Conservation (phyloP, 1,140 invertebrate species). For the Luehdorfia chinensis region DNA sequence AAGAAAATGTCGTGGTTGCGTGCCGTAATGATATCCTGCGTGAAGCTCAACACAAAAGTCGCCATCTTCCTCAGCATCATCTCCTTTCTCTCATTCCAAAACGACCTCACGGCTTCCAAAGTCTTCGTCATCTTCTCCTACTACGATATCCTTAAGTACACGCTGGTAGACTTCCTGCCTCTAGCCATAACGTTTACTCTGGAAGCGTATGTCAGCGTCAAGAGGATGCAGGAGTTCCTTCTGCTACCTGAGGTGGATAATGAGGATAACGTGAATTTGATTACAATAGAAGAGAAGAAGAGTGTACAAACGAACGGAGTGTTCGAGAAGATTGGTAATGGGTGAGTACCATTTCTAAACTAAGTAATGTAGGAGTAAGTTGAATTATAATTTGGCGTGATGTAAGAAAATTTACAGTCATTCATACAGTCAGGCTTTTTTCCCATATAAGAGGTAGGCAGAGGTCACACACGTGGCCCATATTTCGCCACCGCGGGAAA, state of each 20-base stretch:
- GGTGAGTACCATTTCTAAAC: slow-evolving; percentile 30
- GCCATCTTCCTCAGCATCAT: slow-evolving; percentile 87
- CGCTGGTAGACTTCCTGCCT: slow-evolving; percentile 85
- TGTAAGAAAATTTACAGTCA: too few relatives aligned
- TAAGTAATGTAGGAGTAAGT: neutral
- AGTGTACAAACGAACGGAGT: slow-evolving; percentile 26
- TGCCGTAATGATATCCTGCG: slow-evolving; percentile 81
- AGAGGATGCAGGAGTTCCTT: slow-evolving; percentile 81
- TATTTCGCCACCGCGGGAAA: too few relatives aligned
- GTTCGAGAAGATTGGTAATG: slow-evolving; percentile 51
- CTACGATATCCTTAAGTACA: slow-evolving; percentile 83
- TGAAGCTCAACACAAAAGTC: slow-evolving; percentile 82
- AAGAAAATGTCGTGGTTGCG: slow-evolving; percentile 80
- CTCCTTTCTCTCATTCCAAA: slow-evolving; percentile 82
- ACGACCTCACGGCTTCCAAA: slow-evolving; percentile 83
- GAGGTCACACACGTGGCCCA: too few relatives aligned
- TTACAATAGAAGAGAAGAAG: slow-evolving; percentile 33
- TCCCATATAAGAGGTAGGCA: too few relatives aligned
- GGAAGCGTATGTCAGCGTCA: slow-evolving; percentile 79
- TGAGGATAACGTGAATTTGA: slow-evolving; percentile 33
- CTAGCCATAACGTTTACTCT: slow-evolving; percentile 79
- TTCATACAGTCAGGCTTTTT: too few relatives aligned
- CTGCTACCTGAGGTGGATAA: slow-evolving; percentile 76
- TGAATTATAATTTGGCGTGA: neutral
- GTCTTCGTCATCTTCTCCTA: slow-evolving; percentile 86